Conservation (phyloP, 2,888 invertebrate genomes). For the Eristalinus sepulchralis region DNA sequence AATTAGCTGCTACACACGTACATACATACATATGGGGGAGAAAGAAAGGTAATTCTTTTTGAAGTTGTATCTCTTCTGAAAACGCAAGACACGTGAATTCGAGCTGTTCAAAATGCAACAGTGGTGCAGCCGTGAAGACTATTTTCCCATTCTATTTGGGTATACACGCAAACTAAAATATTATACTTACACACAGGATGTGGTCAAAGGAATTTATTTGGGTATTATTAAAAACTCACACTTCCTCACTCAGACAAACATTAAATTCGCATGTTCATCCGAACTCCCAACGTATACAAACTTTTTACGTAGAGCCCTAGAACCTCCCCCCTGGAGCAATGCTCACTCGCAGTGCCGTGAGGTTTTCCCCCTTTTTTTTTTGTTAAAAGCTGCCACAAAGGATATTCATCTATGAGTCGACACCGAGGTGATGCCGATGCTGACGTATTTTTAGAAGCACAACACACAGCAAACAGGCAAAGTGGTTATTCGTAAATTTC, state of each 20-base stretch:
- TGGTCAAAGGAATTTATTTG: background rate
- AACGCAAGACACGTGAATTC: background rate
- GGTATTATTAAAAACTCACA: background rate
- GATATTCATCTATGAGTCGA: conserved; percentile 25
- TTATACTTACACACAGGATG: background rate
- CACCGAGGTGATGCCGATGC: conserved; percentile 13
- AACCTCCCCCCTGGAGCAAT: background rate
- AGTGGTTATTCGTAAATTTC: conserved; percentile 29
- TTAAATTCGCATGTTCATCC: background rate
- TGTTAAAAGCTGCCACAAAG: conserved; percentile 47
- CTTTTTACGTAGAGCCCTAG: background rate
- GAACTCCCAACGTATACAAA: background rate
- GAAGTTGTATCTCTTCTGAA: background rate
- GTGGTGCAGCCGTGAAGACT: background rate
- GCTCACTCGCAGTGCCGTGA: conserved; percentile 3
- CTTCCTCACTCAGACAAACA: background rate
- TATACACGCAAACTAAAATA: background rate
- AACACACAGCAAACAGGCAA: conserved; percentile 25
- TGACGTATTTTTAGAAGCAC: conserved; percentile 62
- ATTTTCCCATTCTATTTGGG: background rate
- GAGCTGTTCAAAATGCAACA: background rate
- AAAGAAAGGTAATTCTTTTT: background rate
- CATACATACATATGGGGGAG: background rate
- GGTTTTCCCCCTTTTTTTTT: background rate
- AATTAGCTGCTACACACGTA: background rate